Percentiles rank a stretch among this genome's conserved stretches.
These are phyloP conservation scores for Thymallus thymallus DNA, from an alignment of 2,113 vertebrate species.

Conservation along the genomic window DNA sequence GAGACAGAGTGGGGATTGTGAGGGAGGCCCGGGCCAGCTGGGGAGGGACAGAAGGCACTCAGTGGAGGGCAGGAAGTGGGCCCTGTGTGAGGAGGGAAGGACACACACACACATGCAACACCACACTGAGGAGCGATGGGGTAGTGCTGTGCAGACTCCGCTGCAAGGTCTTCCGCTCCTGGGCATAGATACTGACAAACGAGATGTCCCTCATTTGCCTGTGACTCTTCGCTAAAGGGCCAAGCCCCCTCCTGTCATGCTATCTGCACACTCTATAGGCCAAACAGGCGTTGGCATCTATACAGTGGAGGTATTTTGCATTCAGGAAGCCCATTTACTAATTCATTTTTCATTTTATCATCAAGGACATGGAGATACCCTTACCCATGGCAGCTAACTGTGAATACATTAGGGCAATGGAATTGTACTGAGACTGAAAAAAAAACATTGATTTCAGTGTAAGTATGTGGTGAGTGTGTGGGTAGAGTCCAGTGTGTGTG, in stretches of 20 bases:
- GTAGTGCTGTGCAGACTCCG: neutral
- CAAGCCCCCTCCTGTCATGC: neutral
- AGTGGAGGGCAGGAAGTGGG: conserved; percentile 51
- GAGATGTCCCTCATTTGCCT: conserved; percentile 2
- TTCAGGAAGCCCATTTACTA: neutral
- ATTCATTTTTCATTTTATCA: neutral
- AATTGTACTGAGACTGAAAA: too few relatives aligned
- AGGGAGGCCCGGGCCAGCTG: conserved; percentile 48
- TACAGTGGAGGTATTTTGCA: neutral
- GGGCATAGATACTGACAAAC: conserved; percentile 1
- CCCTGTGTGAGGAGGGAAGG: conserved; percentile 20
- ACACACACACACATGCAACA: conserved; percentile 6
- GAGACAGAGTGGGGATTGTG: conserved; percentile 52
- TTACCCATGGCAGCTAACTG: neutral
- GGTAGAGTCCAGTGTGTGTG: too few relatives aligned
- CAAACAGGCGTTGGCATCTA: neutral
- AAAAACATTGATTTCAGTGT: too few relatives aligned
- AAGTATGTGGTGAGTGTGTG: too few relatives aligned
- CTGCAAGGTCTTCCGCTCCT: neutral
- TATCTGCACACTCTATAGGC: neutral
- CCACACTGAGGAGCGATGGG: neutral
- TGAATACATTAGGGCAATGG: neutral
- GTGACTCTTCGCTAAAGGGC: neutral
- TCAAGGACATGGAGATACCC: neutral
- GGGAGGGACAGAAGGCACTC: conserved; percentile 54